These are phyloP conservation scores for Vicugna pacos DNA, from an alignment of 2,113 vertebrate genomes.

Conservation along the genomic window DNA sequence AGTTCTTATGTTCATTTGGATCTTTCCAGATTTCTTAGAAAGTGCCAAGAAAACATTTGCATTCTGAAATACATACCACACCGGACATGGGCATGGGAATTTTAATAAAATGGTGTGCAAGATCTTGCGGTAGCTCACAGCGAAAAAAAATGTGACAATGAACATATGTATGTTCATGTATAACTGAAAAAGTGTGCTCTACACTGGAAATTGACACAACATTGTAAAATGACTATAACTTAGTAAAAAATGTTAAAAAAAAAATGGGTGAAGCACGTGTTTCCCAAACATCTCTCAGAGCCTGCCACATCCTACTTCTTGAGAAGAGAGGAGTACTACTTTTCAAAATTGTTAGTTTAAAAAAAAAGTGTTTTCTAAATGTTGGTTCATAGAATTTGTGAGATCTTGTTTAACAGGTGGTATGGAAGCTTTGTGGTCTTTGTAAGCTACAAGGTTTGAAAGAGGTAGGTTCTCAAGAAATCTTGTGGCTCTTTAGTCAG, in stretches of 20 bases:
- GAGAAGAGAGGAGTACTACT: neutral
- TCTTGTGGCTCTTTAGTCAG: neutral
- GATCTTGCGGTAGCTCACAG: too few relatives aligned
- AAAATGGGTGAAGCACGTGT: neutral
- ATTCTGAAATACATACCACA: conserved; percentile 71
- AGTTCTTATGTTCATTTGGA: conserved; percentile 82
- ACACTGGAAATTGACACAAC: too few relatives aligned
- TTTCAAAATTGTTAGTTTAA: neutral
- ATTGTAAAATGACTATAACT: too few relatives aligned
- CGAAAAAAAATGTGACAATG: too few relatives aligned
- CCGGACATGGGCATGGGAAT: conserved; percentile 75
- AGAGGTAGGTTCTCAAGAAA: neutral
- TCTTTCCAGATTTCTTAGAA: conserved; percentile 79
- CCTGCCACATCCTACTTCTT: neutral
- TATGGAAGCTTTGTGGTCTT: neutral
- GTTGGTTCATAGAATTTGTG: neutral
- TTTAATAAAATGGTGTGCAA: conserved; percentile 62
- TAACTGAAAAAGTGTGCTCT: too few relatives aligned
- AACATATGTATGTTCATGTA: too few relatives aligned
- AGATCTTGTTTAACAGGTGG: neutral
- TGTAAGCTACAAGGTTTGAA: neutral
- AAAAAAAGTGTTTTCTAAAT: neutral
- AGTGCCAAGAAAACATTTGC: conserved; percentile 80
- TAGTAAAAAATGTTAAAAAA: too few relatives aligned
- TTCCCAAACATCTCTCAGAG: conserved; percentile 55